phyloP scores from a whole-genome alignment of 2,888 invertebrate species.

The Emesis russula region DNA sequence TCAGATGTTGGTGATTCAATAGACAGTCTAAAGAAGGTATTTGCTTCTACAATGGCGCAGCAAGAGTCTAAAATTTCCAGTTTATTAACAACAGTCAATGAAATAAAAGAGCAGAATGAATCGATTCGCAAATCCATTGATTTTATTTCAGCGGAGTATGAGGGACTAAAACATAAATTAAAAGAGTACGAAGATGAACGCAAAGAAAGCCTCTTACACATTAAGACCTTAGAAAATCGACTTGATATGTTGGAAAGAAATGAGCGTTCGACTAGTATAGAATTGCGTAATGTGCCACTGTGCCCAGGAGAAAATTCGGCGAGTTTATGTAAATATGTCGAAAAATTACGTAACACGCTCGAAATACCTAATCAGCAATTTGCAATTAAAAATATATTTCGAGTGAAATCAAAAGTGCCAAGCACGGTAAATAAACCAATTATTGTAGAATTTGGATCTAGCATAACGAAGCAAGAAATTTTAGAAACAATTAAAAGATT shows the following conservation, averaged over 20 bases:
- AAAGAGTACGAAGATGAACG: not conserved
- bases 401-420: constrained; percentile 21
- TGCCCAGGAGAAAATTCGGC: not conserved
- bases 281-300: constrained; percentile 8
- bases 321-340: not conserved
- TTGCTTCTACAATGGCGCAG: constrained; percentile 10
- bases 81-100: not conserved
- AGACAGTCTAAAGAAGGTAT: not conserved
- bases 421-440: not conserved
- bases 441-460: constrained; percentile 26
- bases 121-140: constrained; percentile 14
- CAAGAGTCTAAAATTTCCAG: not conserved
- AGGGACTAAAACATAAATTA: not conserved
- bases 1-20: not conserved
- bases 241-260: not conserved
- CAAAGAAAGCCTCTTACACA: not conserved
- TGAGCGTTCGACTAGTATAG: not conserved
- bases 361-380: not conserved
- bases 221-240: not conserved
- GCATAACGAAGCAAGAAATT: constrained; percentile 17
- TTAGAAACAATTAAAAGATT: constrained; percentile 13
- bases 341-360: not conserved
- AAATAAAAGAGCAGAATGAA: constrained; percentile 10
- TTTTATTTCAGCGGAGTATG: not conserved
- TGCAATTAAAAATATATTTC: constrained; percentile 21